Base-by-base conservation (phyloP, 92 coral and sea anemone species). In the Epizoanthus ramosus region DNA sequence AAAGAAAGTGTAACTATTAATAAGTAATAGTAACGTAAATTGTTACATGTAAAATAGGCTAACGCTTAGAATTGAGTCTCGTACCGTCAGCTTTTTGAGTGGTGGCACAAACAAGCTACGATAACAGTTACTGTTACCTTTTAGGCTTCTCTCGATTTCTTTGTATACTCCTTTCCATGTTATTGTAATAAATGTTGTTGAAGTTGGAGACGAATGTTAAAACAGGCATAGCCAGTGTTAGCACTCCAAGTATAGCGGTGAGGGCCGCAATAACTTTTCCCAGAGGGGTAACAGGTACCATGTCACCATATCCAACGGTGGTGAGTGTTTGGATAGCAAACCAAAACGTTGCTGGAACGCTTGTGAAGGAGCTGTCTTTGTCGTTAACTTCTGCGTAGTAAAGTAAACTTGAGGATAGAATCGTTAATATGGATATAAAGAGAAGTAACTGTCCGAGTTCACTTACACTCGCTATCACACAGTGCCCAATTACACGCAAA, bases 341-440 rank as follows among this genome's bases (percentile, higher is more conserved):
- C 98, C 98, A 95, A 66, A 95, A 95, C 4, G 97, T 88, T 43
- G 90, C 92, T 0, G 98, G 98, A 4, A 95, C 95, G 35, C 98
- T 95, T 22, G 86, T 80, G 60, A 95, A 92, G 41, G 87, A 82
- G 8, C 94, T 88, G 13, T 68, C 74, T 7, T 73, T 56, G 6
- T 83, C 65, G 16, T 88, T 94, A 10, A 85, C 82, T 63, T 95
- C 98, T 18, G 87, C 89, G 68, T 92, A 92, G 74, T 90, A 90
- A 66, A 95, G 33, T 47, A 92, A 73, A 56, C 93, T 88, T 0
- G 98, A 87, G 0, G 97, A 84, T n/a, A 90, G 86, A 23, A 95
- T 83, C 3, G 89, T 94, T 12, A 84, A 90, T 0, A 95, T 71
- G 19, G 89, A 90, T 14, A 92, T 66, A 28, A 94, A 95, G 15